Base-by-base conservation (phyloP, 2,888 invertebrate species). In the Heliconius aoede region DNA sequence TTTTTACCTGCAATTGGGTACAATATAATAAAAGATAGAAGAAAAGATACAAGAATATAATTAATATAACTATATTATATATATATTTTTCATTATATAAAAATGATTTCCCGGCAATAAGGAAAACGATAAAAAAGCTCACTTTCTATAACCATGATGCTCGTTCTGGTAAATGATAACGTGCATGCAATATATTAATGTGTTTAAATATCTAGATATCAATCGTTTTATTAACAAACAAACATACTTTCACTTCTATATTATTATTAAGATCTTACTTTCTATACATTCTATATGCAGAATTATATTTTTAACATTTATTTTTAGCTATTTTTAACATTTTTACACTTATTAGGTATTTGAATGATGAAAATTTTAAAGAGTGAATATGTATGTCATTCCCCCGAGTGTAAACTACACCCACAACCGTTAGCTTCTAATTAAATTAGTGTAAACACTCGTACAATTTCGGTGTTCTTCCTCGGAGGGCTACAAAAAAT, bases 401-500 rank as follows among this genome's bases (percentile, higher is more conserved):
- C 15, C 15, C 4, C 13, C 15, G 15, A 18, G 5, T 18, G 18
- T 2, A 3, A 46, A 46, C 18, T 46, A 18, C 18, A 18, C 46
- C 18, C 7, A 46, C 5, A 1, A 7, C 46, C 46, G 18, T 18
- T 46, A 15, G 1, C 46, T 3, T 55, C 21, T n/a, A n/a, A 55
- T 55, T n/a, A n/a, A 55, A 55, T n/a, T n/a, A 55, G 55, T 55
- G n/a, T n/a, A 7, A n/a, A 46, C 46, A 46, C 55, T 55, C 4
- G 46, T 46, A 18, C 18, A 18, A 46, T 11, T 46, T 46, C 55
- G 11, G 11, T n/a, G 1, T 55, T 55, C 55, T n/a, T 11, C 11
- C n/a, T 55, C n/a, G n/a, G 55, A 55, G n/a, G 55, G 55, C 55
- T 55, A 55, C 55, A 55, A n/a, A 55, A 55, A 55, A 46, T 76